Evolutionary conservation across 92 coral and sea anemone genomes (phyloP).

Genomic region (Palythoa caribaeorum): DNA sequence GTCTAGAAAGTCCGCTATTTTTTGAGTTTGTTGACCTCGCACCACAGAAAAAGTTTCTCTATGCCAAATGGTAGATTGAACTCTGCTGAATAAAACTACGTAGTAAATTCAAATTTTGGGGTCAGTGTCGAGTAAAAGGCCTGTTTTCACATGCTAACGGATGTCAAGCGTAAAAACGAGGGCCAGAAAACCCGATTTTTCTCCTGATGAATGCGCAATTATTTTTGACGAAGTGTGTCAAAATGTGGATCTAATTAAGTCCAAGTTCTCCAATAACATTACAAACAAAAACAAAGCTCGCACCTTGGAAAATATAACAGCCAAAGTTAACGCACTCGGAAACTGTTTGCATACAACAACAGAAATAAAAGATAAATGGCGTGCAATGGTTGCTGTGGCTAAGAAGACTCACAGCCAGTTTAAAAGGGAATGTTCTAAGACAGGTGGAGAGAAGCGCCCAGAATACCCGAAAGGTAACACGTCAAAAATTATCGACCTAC

Average conservation of each 20-base stretch:
- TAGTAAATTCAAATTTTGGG: background rate
- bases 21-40: no score
- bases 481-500: background rate
- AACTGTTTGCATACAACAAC: slow-evolving; percentile 5
- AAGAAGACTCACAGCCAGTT: background rate
- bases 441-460: slow-evolving; percentile 51
- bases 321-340: slow-evolving; percentile 33
- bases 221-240: slow-evolving; percentile 25
- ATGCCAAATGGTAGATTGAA: no score
- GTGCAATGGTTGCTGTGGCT: slow-evolving; percentile 42
- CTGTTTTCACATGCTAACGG: background rate
- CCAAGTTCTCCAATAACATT: slow-evolving; percentile 15
- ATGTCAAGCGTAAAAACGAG: background rate
- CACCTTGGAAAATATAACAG: slow-evolving; percentile 33
- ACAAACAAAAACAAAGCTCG: slow-evolving; percentile 38
- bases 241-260: slow-evolving; percentile 11
- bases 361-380: slow-evolving; percentile 56
- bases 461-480: slow-evolving; percentile 18
- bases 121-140: background rate
- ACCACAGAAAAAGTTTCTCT: no score
- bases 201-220: slow-evolving; percentile 48
- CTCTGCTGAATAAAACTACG: no score
- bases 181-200: background rate
- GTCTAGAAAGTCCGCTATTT: no score
- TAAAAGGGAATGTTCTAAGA: background rate